A percentile compares a stretch with the other conserved stretches of the same genome.
Evolutionary conservation across 1,140 invertebrate species (phyloP).

Genomic region (Lutraria rhynchaena): DNA sequence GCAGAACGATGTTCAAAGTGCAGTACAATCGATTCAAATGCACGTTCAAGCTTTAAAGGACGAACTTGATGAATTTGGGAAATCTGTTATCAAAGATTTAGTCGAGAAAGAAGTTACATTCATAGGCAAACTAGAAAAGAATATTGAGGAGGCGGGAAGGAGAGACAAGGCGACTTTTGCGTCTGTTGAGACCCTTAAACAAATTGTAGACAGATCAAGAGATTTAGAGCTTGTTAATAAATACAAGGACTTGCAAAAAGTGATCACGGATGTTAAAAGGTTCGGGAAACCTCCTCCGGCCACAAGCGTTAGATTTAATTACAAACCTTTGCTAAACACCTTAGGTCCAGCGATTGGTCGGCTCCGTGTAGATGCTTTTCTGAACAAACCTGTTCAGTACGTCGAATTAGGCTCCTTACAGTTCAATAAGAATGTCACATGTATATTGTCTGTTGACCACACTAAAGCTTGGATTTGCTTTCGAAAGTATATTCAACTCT

Average conservation of each 20-base stretch:
- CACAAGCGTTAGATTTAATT: conserved; percentile 21
- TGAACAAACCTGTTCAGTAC: conserved; percentile 33
- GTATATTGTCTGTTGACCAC: conserved; percentile 36
- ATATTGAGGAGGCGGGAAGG: conserved; percentile 34
- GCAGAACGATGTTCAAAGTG: conserved; percentile 1
- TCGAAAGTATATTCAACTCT: conserved; percentile 45
- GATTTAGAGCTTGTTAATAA: conserved; percentile 36
- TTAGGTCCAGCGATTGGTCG: conserved; percentile 15
- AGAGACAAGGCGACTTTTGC: conserved; percentile 7
- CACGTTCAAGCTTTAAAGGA: conserved; percentile 46
- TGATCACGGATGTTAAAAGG: conserved; percentile 21
- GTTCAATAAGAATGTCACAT: conserved; percentile 14
- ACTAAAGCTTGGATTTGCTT: conserved; percentile 44
- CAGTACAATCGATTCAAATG: conserved; percentile 16
- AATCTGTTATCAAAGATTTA: conserved; percentile 29
- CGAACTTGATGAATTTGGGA: conserved; percentile 39
- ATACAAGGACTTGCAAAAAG: conserved; percentile 6
- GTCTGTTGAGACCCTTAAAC: conserved; percentile 31
- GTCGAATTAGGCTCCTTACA: conserved; percentile 13
- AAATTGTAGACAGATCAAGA: conserved; percentile 33
- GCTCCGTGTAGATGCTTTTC: conserved; percentile 11
- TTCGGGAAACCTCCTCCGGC: conserved; percentile 24
- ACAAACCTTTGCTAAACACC: conserved; percentile 29
- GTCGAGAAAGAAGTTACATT: conserved; percentile 16
- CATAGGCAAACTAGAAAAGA: conserved; percentile 10